Percentiles rank a stretch among this genome's conserved stretches.
These are phyloP conservation scores for Aurelia sp. DNA, from an alignment of 30 jellyfish, hydroid and myxozoan genomes.

Conservation along the genomic window DNA sequence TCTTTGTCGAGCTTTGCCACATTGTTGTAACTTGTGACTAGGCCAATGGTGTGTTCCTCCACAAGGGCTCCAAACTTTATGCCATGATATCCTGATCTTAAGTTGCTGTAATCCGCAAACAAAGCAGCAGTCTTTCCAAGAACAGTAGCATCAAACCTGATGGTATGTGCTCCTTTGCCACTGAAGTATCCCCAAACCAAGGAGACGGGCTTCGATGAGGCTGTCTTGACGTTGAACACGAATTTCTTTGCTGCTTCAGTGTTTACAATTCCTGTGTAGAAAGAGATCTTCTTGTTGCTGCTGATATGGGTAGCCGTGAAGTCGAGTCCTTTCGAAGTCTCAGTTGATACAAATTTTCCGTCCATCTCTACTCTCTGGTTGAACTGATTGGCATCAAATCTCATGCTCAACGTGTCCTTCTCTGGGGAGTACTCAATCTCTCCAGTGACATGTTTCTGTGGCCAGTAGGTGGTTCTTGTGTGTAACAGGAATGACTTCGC, in stretches of 20 bases:
- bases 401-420: constrained; percentile 52
- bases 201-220: constrained; percentile 36
- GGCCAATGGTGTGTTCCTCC: constrained; percentile 31
- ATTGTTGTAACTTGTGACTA: constrained; percentile 42
- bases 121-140: constrained; percentile 74
- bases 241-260: constrained; percentile 60
- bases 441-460: constrained; percentile 88
- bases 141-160: constrained; percentile 61
- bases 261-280: constrained; percentile 76
- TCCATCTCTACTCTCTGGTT: constrained; percentile 81
- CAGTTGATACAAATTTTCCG: constrained; percentile 72
- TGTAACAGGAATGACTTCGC: constrained; percentile 65
- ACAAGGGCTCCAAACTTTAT: constrained; percentile 42
- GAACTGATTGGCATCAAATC: constrained; percentile 88
- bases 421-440: constrained; percentile 81
- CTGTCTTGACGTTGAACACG: constrained; percentile 59
- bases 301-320: constrained; percentile 72
- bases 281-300: constrained; percentile 57
- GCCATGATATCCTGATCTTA: constrained; percentile 55
- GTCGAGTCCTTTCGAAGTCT: constrained; percentile 76
- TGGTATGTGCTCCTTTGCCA: constrained; percentile 29
- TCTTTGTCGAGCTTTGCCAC: constrained; percentile 24
- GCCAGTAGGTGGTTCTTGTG: constrained; percentile 91
- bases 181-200: constrained; percentile 51
- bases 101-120: constrained; percentile 64